Conservation (phyloP, 2,113 vertebrate genomes). For the Pomatostomus ruficeps region DNA sequence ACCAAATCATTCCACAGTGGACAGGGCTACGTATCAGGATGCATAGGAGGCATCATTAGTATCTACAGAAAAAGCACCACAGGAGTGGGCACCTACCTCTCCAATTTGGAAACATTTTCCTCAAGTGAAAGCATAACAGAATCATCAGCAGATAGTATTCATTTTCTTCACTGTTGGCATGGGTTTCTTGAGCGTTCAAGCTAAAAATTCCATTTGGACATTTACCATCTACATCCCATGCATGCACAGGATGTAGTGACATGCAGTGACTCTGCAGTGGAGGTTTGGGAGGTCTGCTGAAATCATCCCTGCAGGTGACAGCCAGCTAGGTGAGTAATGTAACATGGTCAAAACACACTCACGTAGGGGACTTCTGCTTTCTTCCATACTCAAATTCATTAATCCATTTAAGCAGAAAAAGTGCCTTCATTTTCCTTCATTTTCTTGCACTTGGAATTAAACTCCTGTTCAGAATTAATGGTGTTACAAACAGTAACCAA, state of each 20-base stretch:
- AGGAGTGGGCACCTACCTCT: background rate
- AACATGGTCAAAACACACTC: background rate
- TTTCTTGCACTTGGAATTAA: background rate
- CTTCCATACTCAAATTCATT: background rate
- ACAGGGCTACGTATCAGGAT: background rate
- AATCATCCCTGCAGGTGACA: background rate
- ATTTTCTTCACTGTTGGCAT: background rate
- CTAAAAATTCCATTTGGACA: background rate
- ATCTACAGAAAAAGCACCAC: background rate
- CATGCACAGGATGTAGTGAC: accelerated
- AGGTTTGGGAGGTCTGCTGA: background rate
- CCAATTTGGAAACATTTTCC: background rate
- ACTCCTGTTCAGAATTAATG: background rate
- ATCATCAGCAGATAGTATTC: background rate
- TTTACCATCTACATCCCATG: background rate
- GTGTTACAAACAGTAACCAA: background rate
- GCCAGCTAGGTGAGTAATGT: background rate
- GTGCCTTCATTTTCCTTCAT: background rate
- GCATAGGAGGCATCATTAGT: accelerated
- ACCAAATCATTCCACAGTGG: accelerated
- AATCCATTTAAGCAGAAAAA: background rate
- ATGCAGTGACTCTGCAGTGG: background rate
- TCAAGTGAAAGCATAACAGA: background rate
- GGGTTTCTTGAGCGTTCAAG: background rate
- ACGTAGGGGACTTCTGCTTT: background rate